Evolutionary conservation across 2,888 invertebrate species (phyloP).

Genomic region (Trissolcus brochymenae): DNA sequence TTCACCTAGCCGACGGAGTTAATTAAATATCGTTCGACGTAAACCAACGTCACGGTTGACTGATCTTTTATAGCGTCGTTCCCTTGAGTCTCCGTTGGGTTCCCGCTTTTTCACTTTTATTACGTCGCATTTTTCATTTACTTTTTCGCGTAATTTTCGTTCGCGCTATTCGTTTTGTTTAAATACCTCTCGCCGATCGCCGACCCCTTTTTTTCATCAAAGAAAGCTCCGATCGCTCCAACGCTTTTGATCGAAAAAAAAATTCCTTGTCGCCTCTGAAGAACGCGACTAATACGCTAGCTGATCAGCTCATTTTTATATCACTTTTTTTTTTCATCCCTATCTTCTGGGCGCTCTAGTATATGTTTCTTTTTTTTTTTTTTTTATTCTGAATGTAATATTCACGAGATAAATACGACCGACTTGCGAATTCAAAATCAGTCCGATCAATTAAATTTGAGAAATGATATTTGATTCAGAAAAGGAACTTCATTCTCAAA

Average conservation of each 20-base stretch:
- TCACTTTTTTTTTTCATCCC: too few relatives aligned
- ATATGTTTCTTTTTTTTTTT: too few relatives aligned
- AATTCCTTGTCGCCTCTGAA: slow-evolving; percentile 52
- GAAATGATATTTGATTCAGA: too few relatives aligned
- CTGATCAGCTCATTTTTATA: too few relatives aligned
- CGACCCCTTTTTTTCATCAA: slow-evolving; percentile 6
- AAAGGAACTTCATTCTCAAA: too few relatives aligned
- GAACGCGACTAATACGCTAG: slow-evolving; percentile 14
- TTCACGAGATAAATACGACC: too few relatives aligned
- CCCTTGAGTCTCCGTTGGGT: slow-evolving; percentile 42
- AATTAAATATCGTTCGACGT: slow-evolving; percentile 58
- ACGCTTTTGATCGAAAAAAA: slow-evolving; percentile 51
- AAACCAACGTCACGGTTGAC: slow-evolving; percentile 53
- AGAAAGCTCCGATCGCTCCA: slow-evolving; percentile 43
- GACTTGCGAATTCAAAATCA: too few relatives aligned
- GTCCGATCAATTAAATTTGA: too few relatives aligned
- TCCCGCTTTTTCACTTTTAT: slow-evolving; percentile 45
- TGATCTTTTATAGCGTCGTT: slow-evolving; percentile 47
- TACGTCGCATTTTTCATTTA: slow-evolving; percentile 33
- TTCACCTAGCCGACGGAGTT: slow-evolving; percentile 49
- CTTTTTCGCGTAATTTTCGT: slow-evolving; percentile 40
- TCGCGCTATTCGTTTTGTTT: slow-evolving; percentile 17
- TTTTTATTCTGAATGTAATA: too few relatives aligned
- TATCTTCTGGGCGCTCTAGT: too few relatives aligned
- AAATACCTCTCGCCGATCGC: slow-evolving; percentile 23